Evolutionary conservation across 2,113 vertebrate genomes (phyloP), one percentile per base, ranked within the genome.

Genomic region (Petaurus breviceps): DNA sequence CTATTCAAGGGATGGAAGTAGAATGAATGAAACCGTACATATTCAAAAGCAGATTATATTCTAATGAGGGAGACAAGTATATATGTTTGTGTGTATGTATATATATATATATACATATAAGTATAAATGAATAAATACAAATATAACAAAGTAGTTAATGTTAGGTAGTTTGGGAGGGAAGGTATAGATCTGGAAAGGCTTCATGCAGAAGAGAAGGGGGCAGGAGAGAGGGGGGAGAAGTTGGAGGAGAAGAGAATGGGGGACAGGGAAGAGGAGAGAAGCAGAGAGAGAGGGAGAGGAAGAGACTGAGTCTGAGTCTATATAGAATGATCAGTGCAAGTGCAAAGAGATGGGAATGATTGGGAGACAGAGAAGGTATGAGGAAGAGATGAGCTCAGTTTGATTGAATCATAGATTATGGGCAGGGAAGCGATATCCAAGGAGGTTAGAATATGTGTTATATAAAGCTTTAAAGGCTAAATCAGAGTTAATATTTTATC

Each of bases 301-400:
- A 43, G 68, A 68, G 61, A 68, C 3, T 19, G 16, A 43, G 14
- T 68, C 5, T 19, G 6, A 43, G 14, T 68, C 14, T 16, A 37
- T 16, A 92, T 93, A 16, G 9, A 94, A 84, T 22, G 49, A 8
- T 47, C 19, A 53, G 0, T 49, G 11, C 28, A 31, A 43, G 90
- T 23, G 89, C 12, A 26, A n/a, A 68, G 22, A 93, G 46, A 3
- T 92, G 55, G 90, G 19, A 19, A 52, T 84, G 4, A 19, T 61
- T 92, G 89, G 91, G n/a, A 94, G 51, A 92, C 91, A 68, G 11
- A 92, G 90, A 9, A 93, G 68, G 46, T 91, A 31, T 43, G 19
- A 50, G 8, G 8, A 90, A 95, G 1, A 51, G 61, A 49, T 6
- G 47, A 52, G 50, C 28, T 50, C 25, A 91, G 3, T 37, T 92